phyloP scores from a whole-genome alignment of 2,888 invertebrate species.

The Scaptomyza caliginosa region DNA sequence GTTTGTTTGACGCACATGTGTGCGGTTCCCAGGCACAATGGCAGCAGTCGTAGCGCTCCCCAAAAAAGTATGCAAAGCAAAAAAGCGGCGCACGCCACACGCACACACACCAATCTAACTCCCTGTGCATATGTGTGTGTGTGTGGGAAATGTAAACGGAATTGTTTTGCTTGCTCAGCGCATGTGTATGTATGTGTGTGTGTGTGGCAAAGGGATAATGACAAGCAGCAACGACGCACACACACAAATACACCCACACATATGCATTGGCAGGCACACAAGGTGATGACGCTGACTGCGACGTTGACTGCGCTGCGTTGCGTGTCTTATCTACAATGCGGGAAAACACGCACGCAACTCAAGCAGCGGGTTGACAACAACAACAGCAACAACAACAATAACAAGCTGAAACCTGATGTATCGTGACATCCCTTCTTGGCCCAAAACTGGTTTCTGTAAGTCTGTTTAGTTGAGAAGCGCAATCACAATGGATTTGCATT shows the following conservation, averaged over 20 bases:
- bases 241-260: conserved; percentile 19
- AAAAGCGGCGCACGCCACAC: conserved; percentile 63
- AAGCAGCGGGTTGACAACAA: conserved; percentile 54
- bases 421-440: conserved; percentile 20
- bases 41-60: conserved; percentile 29
- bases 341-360: conserved; percentile 75
- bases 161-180: conserved; percentile 75
- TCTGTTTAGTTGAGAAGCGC: conserved; percentile 27
- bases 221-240: conserved; percentile 51
- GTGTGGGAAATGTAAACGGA: conserved; percentile 76
- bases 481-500: conserved; percentile 60
- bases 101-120: not conserved
- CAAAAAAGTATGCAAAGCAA: conserved; percentile 73
- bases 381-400: conserved; percentile 17
- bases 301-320: conserved; percentile 59
- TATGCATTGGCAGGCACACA: conserved; percentile 54
- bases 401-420: conserved; percentile 16
- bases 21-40: conserved; percentile 67
- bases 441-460: not conserved
- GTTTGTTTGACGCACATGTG: conserved; percentile 73
- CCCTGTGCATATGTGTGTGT: conserved; percentile 14
- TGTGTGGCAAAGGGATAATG: conserved; percentile 72
- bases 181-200: conserved; percentile 32
- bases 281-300: conserved; percentile 59
- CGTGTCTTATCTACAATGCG: conserved; percentile 78